Percentiles rank a stretch among this genome's conserved stretches.
Evolutionary conservation across 1,140 invertebrate species (phyloP).

Genomic region (Drosophila sucinea): DNA sequence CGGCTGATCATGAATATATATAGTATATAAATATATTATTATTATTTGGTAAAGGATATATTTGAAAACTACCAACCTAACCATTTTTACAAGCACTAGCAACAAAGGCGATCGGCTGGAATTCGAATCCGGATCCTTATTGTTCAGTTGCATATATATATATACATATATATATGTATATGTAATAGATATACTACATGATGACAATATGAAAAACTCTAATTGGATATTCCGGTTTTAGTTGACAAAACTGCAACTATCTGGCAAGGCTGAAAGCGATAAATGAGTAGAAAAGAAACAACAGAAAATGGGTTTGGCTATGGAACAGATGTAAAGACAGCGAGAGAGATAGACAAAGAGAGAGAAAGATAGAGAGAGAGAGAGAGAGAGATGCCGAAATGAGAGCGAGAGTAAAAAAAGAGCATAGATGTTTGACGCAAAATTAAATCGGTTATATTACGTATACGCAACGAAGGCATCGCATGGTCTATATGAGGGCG

Average conservation of each 20-base stretch:
- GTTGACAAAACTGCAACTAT: neutral
- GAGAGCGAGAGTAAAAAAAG: constrained; percentile 3
- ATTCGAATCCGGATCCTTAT: too few relatives aligned
- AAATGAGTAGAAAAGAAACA: neutral
- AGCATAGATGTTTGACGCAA: constrained; percentile 20
- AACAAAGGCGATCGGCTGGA: too few relatives aligned
- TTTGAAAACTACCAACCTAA: too few relatives aligned
- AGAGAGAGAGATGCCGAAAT: constrained; percentile 8
- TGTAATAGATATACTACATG: too few relatives aligned
- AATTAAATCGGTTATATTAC: constrained; percentile 45
- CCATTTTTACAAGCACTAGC: too few relatives aligned
- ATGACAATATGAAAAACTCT: too few relatives aligned
- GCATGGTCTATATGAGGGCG: constrained; percentile 51
- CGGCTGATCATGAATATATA: too few relatives aligned
- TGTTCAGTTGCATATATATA: too few relatives aligned
- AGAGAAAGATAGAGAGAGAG: constrained; percentile 4
- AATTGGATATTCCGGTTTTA: too few relatives aligned
- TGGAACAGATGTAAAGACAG: constrained; percentile 11
- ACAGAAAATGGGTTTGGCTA: constrained; percentile 36
- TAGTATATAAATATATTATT: too few relatives aligned
- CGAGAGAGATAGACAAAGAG: constrained; percentile 2
- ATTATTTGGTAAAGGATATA: too few relatives aligned
- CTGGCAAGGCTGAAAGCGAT: constrained; percentile 38
- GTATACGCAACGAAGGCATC: constrained; percentile 45
- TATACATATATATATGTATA: too few relatives aligned